These are phyloP conservation scores for Aeoliscus strigatus DNA, from an alignment of 2,797 vertebrate species.

Conservation along the genomic window DNA sequence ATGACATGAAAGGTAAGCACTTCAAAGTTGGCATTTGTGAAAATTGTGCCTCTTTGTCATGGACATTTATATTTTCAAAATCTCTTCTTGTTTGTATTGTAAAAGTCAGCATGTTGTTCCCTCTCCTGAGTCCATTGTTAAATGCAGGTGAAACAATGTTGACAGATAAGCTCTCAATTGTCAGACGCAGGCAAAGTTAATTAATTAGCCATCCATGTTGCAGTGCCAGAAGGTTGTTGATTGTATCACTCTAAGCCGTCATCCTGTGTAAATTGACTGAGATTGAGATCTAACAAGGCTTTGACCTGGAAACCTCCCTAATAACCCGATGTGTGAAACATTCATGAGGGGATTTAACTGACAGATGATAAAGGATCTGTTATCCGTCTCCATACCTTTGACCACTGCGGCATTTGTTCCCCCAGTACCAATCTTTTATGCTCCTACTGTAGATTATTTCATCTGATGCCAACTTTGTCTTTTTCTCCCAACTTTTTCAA, in stretches of 20 bases:
- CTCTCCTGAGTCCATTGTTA: conserved; percentile 49
- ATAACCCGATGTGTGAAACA: conserved; percentile 60
- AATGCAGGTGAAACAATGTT: conserved; percentile 59
- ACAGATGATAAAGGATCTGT: conserved; percentile 59
- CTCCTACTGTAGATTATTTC: too few relatives aligned
- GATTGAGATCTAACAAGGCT: conserved; percentile 76
- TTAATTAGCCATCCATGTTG: conserved; percentile 65
- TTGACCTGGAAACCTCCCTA: conserved; percentile 65
- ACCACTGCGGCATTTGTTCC: too few relatives aligned
- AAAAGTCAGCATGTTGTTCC: conserved; percentile 28
- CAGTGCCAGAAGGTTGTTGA: conserved; percentile 67
- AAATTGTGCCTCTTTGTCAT: conserved; percentile 14
- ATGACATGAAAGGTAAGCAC: conserved; percentile 29
- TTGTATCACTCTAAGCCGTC: conserved; percentile 68
- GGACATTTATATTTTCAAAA: conserved; percentile 26
- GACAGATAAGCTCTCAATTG: conserved; percentile 58
- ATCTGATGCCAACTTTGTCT: too few relatives aligned
- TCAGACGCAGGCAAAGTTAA: conserved; percentile 58
- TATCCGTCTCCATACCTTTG: conserved; percentile 62
- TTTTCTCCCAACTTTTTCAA: too few relatives aligned
- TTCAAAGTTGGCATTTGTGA: conserved; percentile 28
- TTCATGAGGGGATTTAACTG: conserved; percentile 64
- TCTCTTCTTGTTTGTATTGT: conserved; percentile 12
- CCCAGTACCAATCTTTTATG: too few relatives aligned
- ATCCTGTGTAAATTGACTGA: conserved; percentile 73